phyloP scores from a whole-genome alignment of 37 sponge, comb jelly and placozoan genomes.

The Ianthella basta region DNA sequence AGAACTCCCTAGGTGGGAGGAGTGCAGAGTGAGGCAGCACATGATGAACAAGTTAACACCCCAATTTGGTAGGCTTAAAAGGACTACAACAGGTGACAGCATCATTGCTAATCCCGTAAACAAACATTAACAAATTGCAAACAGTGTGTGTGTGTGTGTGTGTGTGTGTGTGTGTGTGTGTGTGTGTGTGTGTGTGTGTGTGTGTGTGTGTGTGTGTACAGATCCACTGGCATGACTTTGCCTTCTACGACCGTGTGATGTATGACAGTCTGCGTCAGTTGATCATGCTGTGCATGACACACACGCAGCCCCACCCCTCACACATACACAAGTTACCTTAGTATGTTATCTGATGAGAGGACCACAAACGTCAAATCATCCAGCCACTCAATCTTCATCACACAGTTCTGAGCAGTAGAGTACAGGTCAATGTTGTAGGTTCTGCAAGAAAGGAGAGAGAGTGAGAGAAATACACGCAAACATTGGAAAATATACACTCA shows the following conservation, averaged over 20 bases:
- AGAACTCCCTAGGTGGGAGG: constrained; percentile 3
- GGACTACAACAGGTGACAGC: too few relatives aligned
- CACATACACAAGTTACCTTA: constrained; percentile 20
- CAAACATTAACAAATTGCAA: too few relatives aligned
- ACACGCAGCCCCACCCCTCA: background rate
- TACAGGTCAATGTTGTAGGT: constrained; percentile 4
- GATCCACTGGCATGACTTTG: constrained; percentile 95
- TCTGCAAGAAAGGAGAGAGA: background rate
- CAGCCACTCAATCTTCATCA: constrained; percentile 15
- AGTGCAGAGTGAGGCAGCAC: too few relatives aligned
- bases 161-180: too few relatives aligned
- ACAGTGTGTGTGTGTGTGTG: too few relatives aligned
- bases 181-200: too few relatives aligned
- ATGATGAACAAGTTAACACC: too few relatives aligned
- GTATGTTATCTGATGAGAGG: constrained; percentile 10
- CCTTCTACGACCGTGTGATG: constrained; percentile 90
- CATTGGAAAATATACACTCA: too few relatives aligned
- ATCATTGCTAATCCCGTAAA: too few relatives aligned
- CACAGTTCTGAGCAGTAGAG: background rate
- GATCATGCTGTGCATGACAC: constrained; percentile 61
- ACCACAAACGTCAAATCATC: background rate
- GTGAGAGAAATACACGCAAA: too few relatives aligned
- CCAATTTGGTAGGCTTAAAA: too few relatives aligned
- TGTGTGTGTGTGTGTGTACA: constrained; percentile 35
- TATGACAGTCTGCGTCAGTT: constrained; percentile 93